Conservation (phyloP, 2,888 invertebrate genomes). For the Physocephala rufipes region DNA sequence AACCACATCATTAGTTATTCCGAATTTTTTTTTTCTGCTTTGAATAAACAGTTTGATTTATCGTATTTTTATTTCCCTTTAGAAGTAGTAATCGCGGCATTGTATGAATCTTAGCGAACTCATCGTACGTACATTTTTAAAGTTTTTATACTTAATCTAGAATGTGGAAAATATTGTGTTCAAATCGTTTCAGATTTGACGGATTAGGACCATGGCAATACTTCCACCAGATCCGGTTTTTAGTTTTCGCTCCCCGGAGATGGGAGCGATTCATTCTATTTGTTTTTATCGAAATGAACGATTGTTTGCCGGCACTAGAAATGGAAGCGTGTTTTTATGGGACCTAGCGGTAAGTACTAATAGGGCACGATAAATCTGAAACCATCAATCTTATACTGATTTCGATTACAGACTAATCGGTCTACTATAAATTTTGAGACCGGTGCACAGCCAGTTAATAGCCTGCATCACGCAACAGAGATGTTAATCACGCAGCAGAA, state of each 20-base stretch:
- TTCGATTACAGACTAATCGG: constrained; percentile 72
- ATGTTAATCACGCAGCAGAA: constrained; percentile 80
- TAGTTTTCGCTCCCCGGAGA: constrained; percentile 75
- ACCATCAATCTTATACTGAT: neutral
- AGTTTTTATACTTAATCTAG: no score
- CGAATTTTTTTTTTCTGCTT: neutral
- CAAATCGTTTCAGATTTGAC: no score
- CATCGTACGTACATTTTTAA: no score
- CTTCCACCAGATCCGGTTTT: constrained; percentile 79
- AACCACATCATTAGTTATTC: no score
- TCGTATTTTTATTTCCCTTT: neutral
- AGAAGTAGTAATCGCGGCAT: neutral
- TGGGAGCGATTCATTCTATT: constrained; percentile 77
- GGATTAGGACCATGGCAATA: constrained; percentile 70
- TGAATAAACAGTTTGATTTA: no score
- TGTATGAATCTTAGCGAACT: no score
- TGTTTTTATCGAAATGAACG: constrained; percentile 75
- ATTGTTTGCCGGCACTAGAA: constrained; percentile 78
- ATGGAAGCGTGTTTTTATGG: constrained; percentile 81
- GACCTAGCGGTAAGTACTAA: constrained; percentile 74
- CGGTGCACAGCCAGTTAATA: constrained; percentile 69
- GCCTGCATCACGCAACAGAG: constrained; percentile 68
- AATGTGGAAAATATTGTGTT: no score
- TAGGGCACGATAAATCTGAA: neutral
- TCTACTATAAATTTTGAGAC: constrained; percentile 73